Evolutionary conservation across 2,797 vertebrate genomes (phyloP), one percentile per base, ranked within the genome.

Genomic region (Darevskia nairensis): DNA sequence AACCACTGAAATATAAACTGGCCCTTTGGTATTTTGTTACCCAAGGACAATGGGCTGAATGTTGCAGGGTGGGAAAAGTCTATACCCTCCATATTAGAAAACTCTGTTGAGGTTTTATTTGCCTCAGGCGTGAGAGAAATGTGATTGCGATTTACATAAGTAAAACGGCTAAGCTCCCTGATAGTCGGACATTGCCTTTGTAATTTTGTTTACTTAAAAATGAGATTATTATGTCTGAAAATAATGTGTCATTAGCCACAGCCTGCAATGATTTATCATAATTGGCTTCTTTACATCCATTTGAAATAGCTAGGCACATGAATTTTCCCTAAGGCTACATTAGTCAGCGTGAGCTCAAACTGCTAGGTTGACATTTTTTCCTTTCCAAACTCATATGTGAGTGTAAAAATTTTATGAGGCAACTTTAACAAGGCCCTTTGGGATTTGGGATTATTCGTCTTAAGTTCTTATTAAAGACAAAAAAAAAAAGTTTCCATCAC

Each of bases 381-480:
- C 59, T 19, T 72, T 0, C 13, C 80, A 93, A 93, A 94, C 84
- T 94, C 92, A 86, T 94, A 95, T 96, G 92, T 91, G 95, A 96
- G 89, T 95, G 88, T 95, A 95, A 96, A 97, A 96, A 94, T 91
- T 92, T 94, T 93, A 97, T 95, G 90, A 95, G 94, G 76, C 93
- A 95, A 87, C 93, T 96, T 96, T 97, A 97, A 97, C 92, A 80
- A 97, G 96, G 89, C 84, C 95, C 93, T 91, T 87, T 95, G 96
- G 95, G 96, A 95, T 94, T 96, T 96, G 90, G 61, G 82, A 91
- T 96, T 96, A 96, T 97, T 95, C 96, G 95, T 97, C 93, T 96
- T 89, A 94, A 96, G 64, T 77, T 95, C 89, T 95, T 96, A 94
- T 92, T 96, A 97, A 95, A 96, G 95, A 95, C 90, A 96, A 94